These are phyloP conservation scores for Plebejus argus DNA, from an alignment of 2,888 invertebrate genomes.

Conservation along the genomic window DNA sequence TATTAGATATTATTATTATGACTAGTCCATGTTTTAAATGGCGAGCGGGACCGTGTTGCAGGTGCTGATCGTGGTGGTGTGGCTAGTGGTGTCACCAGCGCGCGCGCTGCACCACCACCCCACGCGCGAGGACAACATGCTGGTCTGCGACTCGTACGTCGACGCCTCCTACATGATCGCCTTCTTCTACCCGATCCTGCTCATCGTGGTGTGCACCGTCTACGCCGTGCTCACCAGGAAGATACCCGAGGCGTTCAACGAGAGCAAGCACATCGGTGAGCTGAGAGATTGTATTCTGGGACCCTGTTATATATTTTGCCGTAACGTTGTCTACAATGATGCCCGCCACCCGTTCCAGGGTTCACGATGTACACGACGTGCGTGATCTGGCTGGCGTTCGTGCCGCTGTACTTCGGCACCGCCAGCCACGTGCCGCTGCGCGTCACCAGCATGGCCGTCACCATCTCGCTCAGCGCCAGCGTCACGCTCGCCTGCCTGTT, in stretches of 20 bases:
- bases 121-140: conserved; percentile 92
- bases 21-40: no score
- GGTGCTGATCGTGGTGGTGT: conserved; percentile 92
- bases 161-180: conserved; percentile 96
- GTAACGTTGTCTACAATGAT: background rate
- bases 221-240: conserved; percentile 97
- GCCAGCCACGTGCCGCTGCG: conserved; percentile 95
- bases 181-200: conserved; percentile 94
- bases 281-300: background rate
- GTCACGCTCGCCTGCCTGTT: conserved; percentile 96
- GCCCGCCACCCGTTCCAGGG: conserved; percentile 72
- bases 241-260: conserved; percentile 98
- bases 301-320: background rate
- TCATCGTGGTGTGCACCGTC: conserved; percentile 94
- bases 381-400: conserved; percentile 98
- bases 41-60: conserved; percentile 39
- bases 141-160: conserved; percentile 94
- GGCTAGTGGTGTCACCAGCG: conserved; percentile 96
- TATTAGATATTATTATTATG: no score
- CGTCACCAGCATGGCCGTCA: conserved; percentile 97
- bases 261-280: conserved; percentile 95
- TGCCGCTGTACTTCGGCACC: conserved; percentile 97
- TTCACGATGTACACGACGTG: conserved; percentile 99
- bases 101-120: conserved; percentile 94
- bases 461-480: conserved; percentile 95